These are phyloP conservation scores for Pandion haliaetus DNA, from an alignment of 2,113 vertebrate genomes.

Conservation along the genomic window DNA sequence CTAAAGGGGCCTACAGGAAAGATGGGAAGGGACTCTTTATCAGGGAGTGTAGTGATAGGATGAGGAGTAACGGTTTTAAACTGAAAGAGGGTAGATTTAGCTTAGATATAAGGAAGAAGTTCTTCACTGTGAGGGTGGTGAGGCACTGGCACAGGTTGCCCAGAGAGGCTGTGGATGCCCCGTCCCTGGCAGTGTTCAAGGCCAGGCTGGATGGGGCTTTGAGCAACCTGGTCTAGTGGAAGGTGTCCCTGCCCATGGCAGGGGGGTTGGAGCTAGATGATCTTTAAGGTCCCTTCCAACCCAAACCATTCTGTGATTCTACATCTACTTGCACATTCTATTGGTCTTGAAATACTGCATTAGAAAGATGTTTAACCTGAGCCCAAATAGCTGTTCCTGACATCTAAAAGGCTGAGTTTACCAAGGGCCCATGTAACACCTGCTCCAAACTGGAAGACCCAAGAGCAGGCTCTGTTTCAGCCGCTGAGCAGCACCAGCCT, in stretches of 20 bases:
- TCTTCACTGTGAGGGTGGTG: neutral
- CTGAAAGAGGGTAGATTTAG: neutral
- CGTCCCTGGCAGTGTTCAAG: neutral
- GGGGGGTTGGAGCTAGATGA: rapidly evolving
- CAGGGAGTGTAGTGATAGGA: too few relatives aligned
- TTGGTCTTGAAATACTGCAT: neutral
- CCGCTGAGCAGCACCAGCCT: neutral
- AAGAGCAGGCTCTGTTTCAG: neutral
- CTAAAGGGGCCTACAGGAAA: rapidly evolving
- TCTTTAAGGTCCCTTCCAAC: neutral
- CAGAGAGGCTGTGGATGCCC: neutral
- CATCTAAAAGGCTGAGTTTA: neutral
- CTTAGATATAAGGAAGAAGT: rapidly evolving
- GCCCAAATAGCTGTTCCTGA: neutral
- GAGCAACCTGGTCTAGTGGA: neutral
- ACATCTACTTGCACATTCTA: neutral
- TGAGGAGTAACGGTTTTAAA: rapidly evolving
- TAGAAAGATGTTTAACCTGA: neutral
- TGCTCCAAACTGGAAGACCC: neutral
- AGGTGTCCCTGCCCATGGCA: neutral
- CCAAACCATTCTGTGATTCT: neutral
- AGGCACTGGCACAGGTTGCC: neutral
- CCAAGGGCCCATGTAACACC: rapidly evolving
- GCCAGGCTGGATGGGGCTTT: neutral
- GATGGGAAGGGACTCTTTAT: neutral